Evolutionary conservation across 2,888 invertebrate species (phyloP).

Genomic region (Dinocampus coccinellae): DNA sequence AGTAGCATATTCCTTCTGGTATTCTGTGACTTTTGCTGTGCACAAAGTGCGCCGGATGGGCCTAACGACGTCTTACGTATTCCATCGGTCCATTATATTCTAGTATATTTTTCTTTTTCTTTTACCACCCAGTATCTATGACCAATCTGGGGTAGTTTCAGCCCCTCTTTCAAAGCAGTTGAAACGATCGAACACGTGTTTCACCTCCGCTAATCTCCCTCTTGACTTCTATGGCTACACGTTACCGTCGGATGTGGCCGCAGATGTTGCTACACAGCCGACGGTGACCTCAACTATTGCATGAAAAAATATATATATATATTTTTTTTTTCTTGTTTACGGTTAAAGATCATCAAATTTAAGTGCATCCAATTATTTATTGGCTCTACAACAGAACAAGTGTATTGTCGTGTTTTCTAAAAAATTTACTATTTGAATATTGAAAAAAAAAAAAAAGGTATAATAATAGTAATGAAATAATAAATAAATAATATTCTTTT

Average conservation of each 20-base stretch:
- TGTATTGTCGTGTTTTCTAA: too few species aligned
- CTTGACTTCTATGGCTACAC: constrained; percentile 43
- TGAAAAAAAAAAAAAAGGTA: too few species aligned
- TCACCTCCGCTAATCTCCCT: constrained; percentile 65
- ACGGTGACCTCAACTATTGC: constrained; percentile 54
- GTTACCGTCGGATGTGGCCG: constrained; percentile 56
- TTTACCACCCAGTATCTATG: constrained; percentile 55
- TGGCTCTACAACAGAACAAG: background rate
- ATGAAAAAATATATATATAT: constrained; percentile 43
- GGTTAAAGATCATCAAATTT: constrained; percentile 32
- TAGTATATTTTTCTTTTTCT: constrained; percentile 61
- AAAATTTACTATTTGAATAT: too few species aligned
- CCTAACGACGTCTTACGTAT: constrained; percentile 68
- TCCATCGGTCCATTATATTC: constrained; percentile 54
- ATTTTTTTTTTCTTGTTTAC: too few species aligned
- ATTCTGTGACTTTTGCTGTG: constrained; percentile 6
- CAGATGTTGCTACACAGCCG: constrained; percentile 64
- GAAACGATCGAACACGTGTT: constrained; percentile 67
- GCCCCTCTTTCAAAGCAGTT: constrained; percentile 47
- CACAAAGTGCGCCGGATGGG: constrained; percentile 62
- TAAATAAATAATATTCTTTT: too few species aligned
- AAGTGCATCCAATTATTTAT: background rate
- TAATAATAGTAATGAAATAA: too few species aligned
- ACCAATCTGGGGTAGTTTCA: constrained; percentile 36
- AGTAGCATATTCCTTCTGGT: background rate